Evolutionary conservation across 2,113 vertebrate genomes (phyloP), one percentile per base, ranked within the genome.

Genomic region (Gobiocypris rarus): DNA sequence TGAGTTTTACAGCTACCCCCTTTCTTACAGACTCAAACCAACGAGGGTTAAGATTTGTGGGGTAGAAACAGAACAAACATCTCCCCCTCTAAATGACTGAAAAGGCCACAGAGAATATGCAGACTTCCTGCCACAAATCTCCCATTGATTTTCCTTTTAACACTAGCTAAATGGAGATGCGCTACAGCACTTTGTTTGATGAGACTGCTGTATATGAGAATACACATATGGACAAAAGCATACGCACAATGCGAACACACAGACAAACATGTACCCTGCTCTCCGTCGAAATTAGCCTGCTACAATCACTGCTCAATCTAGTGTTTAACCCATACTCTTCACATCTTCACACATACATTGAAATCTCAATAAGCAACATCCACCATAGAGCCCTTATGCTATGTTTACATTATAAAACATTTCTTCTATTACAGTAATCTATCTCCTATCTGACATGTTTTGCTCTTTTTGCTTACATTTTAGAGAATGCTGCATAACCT

Each of bases 71-170:
- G 50, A 61, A 80, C 78, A 81, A 79, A 1, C 22, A 43, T 77
- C 69, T 79, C 28, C 43, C 65, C 19, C 73, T 28, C 76, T 83
- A 86, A 76, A 88, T 84, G 84, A 89, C 84, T 54, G 63, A 56
- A 81, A 75, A n/a, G 75, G 50, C 81, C 65, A 24, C 9, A 4
- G 61, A 38, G 83, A 75, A 83, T 8, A 69, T 61, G 75, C 31
- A 86, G 63, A 73, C 86, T 89, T 91, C 91, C 85, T 90, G 86
- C 88, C 88, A 88, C 87, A 87, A 88, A 91, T 87, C 90, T 85
- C 48, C 45, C 88, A 92, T 91, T 85, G 92, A 93, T 93, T 91
- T 91, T 91, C 85, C 86, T 91, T 88, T 92, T 90, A 87, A 89
- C 92, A 89, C 88, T 87, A 75, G 61, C 45, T 34, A 38, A 54